Percentiles rank a stretch among this genome's conserved stretches.
Evolutionary conservation across 2,888 invertebrate species (phyloP).

Genomic region (Entomobrya proxima): DNA sequence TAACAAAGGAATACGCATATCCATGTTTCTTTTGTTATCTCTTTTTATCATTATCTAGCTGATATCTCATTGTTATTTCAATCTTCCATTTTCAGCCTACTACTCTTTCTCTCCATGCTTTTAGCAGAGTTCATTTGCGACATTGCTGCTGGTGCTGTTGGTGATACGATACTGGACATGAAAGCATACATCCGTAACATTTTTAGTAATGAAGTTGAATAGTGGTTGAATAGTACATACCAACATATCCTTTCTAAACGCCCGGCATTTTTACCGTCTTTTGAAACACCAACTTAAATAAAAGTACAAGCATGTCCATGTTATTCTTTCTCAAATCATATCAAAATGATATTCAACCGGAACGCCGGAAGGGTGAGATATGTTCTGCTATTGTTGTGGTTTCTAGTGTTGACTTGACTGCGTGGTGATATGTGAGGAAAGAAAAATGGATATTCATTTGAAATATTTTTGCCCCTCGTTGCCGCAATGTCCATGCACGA

Average conservation of each 20-base stretch:
- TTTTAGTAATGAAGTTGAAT: not conserved
- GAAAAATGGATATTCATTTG: not conserved
- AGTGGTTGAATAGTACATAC: not conserved
- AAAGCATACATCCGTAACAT: constrained; percentile 59
- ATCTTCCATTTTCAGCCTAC: constrained; percentile 28
- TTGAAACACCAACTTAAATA: not conserved
- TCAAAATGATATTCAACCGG: constrained; percentile 62
- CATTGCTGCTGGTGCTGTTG: not conserved
- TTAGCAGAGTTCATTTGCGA: not conserved
- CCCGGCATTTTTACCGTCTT: constrained; percentile 16
- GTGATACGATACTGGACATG: constrained; percentile 44
- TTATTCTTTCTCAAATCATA: constrained; percentile 8
- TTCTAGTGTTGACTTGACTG: constrained; percentile 37
- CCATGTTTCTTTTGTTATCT: constrained; percentile 52
- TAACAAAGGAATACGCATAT: constrained; percentile 49
- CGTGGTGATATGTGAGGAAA: not conserved
- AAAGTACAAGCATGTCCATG: constrained; percentile 43
- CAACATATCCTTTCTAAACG: constrained; percentile 12
- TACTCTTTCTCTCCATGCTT: constrained; percentile 24
- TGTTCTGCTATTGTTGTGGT: constrained; percentile 60
- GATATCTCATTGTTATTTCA: constrained; percentile 63
- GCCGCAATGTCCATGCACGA: not conserved
- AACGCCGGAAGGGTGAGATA: constrained; percentile 68
- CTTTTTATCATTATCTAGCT: constrained; percentile 50
- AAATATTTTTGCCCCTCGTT: constrained; percentile 11